A percentile compares a stretch with the other conserved stretches of the same genome.
phyloP scores from a whole-genome alignment of 2,888 invertebrate species.

The Tetheella fluctuosa region DNA sequence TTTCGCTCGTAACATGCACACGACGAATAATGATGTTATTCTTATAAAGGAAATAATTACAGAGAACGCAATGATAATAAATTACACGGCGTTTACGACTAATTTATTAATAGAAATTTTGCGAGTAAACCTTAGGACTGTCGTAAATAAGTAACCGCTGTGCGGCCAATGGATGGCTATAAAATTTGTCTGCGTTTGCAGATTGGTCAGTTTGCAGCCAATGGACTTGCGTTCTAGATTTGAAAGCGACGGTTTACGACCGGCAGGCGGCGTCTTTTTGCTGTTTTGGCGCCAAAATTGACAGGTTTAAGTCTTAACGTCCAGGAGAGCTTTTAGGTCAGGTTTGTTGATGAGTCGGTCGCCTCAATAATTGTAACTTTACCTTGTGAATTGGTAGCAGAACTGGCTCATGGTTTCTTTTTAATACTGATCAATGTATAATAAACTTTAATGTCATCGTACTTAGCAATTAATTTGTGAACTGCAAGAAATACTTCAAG shows the following conservation, averaged over 20 bases:
- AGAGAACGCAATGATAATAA: conserved; percentile 74
- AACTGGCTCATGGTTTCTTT: not conserved
- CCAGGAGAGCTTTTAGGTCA: conserved; percentile 1
- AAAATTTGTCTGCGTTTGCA: conserved; percentile 70
- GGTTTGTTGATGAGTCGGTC: not conserved
- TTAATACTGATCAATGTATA: not conserved
- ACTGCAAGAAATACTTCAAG: not conserved
- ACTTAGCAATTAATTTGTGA: not conserved
- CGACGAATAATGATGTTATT: conserved; percentile 68
- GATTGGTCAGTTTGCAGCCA: conserved; percentile 74
- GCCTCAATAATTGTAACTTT: not conserved
- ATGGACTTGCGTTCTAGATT: conserved; percentile 72
- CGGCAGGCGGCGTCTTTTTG: conserved; percentile 75
- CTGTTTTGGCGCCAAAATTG: conserved; percentile 82
- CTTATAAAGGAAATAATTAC: conserved; percentile 82
- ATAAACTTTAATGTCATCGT: not conserved
- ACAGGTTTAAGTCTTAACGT: conserved; percentile 57
- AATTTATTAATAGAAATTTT: conserved; percentile 84
- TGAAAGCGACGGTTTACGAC: conserved; percentile 82
- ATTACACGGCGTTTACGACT: conserved; percentile 78
- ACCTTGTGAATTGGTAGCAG: not conserved
- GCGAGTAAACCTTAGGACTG: conserved; percentile 78
- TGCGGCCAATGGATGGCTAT: conserved; percentile 72
- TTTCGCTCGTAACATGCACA: conserved; percentile 37
- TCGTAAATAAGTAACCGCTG: conserved; percentile 80